These are phyloP conservation scores for Erannis defoliaria DNA, from an alignment of 2,888 invertebrate genomes.

Conservation along the genomic window DNA sequence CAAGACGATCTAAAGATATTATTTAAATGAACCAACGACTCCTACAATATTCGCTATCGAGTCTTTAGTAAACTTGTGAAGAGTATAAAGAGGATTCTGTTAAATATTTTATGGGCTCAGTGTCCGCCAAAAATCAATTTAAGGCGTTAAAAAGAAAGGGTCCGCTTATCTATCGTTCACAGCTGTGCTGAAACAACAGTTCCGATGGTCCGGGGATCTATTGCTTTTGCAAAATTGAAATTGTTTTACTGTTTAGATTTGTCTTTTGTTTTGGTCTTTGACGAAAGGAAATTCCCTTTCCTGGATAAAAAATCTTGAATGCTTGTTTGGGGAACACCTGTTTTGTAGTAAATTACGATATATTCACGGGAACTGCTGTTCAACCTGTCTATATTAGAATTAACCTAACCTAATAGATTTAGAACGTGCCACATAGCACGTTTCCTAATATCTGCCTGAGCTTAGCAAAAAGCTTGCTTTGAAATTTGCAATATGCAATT, in stretches of 20 bases:
- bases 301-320: neutral
- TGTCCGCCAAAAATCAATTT: conserved; percentile 74
- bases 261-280: conserved; percentile 35
- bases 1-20: neutral
- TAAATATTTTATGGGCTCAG: conserved; percentile 72
- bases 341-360: no score
- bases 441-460: no score
- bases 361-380: no score
- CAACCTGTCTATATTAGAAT: no score
- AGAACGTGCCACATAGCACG: no score
- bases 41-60: conserved; percentile 46
- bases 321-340: neutral
- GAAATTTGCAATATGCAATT: no score
- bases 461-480: no score
- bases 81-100: conserved; percentile 55
- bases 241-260: conserved; percentile 33
- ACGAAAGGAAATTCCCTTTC: neutral
- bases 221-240: conserved; percentile 36
- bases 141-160: conserved; percentile 74
- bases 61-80: conserved; percentile 55
- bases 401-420: no score
- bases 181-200: conserved; percentile 73
- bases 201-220: conserved; percentile 47
- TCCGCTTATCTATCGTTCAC: conserved; percentile 71
- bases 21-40: conserved; percentile 8